Base-by-base conservation (phyloP, 2,797 vertebrate species). In the Taeniopygia guttata region DNA sequence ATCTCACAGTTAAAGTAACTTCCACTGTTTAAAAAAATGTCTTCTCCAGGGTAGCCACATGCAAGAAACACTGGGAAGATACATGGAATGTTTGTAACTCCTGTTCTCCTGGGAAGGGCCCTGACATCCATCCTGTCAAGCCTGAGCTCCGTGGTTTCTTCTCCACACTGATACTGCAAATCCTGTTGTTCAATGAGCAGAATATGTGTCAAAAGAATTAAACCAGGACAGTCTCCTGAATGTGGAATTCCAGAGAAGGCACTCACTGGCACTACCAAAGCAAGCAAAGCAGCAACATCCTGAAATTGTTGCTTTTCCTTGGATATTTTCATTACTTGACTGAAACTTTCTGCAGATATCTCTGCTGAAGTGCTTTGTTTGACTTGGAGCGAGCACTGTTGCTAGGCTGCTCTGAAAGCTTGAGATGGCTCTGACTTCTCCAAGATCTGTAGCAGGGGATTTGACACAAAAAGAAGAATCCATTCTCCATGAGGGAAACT, bases 371-470 rank as follows among this genome's bases (percentile, higher is more conserved):
- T 12, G 69, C 75, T 68, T 51, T 67, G 68, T 68, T 73, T 80
- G 86, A 43, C 49, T 69, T 82, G 85, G 66, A 92, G 62, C 34
- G 54, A 68, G 43, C 22, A 2, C 52, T 78, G 62, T 25, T 79
- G 81, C 34, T 30, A 16, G n/a, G n/a, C 64, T 76, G 29, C 68
- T 80, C 46, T n/a, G 49, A 64, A 58, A 51, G 60, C 32, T 16
- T 69, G 55, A 82, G 16, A 94, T 94, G 91, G 75, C 93, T 94
- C 49, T 88, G 58, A 67, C 87, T 74, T 63, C 84, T 82, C 63
- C 68, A 72, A 95, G 75, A 70, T 38, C 79, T 87, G 11, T 40
- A 54, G 66, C 80, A 45, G 94, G 58, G 20, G 94, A 96, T 83
- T 59, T 86, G 68, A 30, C 49, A 42, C 87, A 40, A 45, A 75